A percentile compares a stretch with the other conserved stretches of the same genome.
These are phyloP conservation scores for Chamaetylas fuelleborni DNA, from an alignment of 2,113 vertebrate genomes.

Conservation along the genomic window DNA sequence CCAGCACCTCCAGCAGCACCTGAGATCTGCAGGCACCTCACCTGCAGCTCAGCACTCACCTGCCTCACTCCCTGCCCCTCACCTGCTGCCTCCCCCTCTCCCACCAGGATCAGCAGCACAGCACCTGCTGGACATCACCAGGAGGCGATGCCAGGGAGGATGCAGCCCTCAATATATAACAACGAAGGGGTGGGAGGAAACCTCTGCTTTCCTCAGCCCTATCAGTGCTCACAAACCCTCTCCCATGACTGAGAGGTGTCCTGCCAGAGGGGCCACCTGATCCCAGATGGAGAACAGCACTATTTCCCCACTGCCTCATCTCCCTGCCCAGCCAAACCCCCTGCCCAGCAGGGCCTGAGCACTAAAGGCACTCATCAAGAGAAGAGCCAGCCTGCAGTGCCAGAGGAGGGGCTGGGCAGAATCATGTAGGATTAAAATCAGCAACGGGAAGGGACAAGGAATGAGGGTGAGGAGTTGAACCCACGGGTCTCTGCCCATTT, in stretches of 20 bases:
- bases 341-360: not conserved
- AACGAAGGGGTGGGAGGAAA: not conserved
- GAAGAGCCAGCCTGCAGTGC: not conserved
- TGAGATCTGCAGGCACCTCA: not conserved
- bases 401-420: not conserved
- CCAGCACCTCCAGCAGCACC: not conserved
- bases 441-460: not conserved
- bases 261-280: not conserved
- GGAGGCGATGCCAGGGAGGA: not conserved
- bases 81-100: fast-evolving
- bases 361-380: not conserved
- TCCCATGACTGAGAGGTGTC: not conserved
- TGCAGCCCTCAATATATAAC: not conserved
- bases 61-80: not conserved
- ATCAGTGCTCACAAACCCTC: not conserved
- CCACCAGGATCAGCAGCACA: not conserved
- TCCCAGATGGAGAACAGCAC: not conserved
- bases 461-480: not conserved
- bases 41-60: not conserved
- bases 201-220: not conserved
- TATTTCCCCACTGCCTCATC: not conserved
- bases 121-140: not conserved
- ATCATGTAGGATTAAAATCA: not conserved
- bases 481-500: not conserved
- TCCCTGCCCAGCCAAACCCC: not conserved